Evolutionary conservation across 1,140 invertebrate species (phyloP).

Genomic region (Drosophila rufa): DNA sequence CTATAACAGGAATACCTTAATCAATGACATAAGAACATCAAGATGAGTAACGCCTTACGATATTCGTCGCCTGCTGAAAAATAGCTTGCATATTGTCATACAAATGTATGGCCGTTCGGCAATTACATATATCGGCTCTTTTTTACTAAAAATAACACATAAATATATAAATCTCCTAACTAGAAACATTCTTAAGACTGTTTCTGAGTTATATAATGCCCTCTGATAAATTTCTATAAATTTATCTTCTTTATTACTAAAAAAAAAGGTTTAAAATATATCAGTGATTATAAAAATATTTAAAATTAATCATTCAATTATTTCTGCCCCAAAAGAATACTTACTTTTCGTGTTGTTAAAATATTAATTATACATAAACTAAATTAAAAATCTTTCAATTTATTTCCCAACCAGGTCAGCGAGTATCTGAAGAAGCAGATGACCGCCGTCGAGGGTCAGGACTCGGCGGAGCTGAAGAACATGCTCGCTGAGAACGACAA

Average conservation of each 20-base stretch:
- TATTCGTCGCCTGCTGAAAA: no score
- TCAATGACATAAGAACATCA: no score
- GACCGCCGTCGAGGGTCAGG: slow-evolving; percentile 90
- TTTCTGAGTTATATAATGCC: not conserved
- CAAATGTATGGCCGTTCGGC: not conserved
- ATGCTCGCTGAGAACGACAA: slow-evolving; percentile 96
- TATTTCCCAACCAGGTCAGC: slow-evolving; percentile 88
- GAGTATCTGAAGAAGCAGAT: slow-evolving; percentile 96
- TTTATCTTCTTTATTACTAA: no score
- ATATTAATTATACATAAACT: not conserved
- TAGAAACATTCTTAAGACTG: accelerated
- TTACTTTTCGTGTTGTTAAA: slow-evolving; percentile 9
- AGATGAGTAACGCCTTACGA: no score
- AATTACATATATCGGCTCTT: accelerated
- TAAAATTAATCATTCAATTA: not conserved
- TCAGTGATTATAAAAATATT: not conserved
- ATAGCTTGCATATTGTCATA: no score
- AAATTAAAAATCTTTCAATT: not conserved
- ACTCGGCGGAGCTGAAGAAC: slow-evolving; percentile 92
- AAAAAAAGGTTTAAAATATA: no score
- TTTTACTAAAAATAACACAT: not conserved
- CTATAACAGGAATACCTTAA: no score
- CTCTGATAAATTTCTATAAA: no score
- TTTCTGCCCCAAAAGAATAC: not conserved
- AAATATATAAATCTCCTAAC: not conserved